Base-by-base conservation (phyloP, 1,140 invertebrate genomes). In the Drosophila ficusphila region DNA sequence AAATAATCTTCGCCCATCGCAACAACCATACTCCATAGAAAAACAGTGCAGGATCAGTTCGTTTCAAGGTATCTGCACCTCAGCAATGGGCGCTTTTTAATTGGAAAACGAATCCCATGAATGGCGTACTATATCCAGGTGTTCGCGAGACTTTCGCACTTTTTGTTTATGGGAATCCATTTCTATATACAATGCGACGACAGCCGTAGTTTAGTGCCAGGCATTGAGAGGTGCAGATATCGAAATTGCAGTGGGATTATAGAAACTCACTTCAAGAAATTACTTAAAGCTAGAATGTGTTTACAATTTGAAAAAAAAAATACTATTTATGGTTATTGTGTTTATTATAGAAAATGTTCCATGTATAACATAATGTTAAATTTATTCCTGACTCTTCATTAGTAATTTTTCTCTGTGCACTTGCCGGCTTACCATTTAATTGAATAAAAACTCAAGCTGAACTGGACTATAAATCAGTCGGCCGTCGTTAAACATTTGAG, bases 141-240 rank as follows among this genome's bases (percentile, higher is more conserved):
- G 58, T 23, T 49, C 12, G 27, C 25, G 12, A 14, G 42, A 54
- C 27, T 23, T 23, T 61, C 25, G 6, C 16, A 60, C 38, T 14
- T 27, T 18, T 34, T 60, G 54, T 64, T 64, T 61, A 61, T 41
- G 29, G 34, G 60, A 64, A 64, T 60, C 21, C 5, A 16, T 38
- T 60, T 56, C 23, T 56, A 56, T 38, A 27, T 56, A 38, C 16
- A 44, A 34, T 33, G 16, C 16, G 8, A 2, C 5, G 23, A 19
- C 27, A 42, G 49, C 1, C 36, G 23, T 21, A 21, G 16, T 27
- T 56, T 16, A 38, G 49, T 64, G 36, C 58, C 60, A 46, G 60
- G 60, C 29, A 56, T 21, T 39, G 23, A n/a, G n/a, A 11, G 48
- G 57, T 56, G 14, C 34, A 21, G 2, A 14, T 19, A 21, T 56